These are phyloP conservation scores for Alligator mississippiensis DNA, from an alignment of 2,113 vertebrate species.

Conservation along the genomic window DNA sequence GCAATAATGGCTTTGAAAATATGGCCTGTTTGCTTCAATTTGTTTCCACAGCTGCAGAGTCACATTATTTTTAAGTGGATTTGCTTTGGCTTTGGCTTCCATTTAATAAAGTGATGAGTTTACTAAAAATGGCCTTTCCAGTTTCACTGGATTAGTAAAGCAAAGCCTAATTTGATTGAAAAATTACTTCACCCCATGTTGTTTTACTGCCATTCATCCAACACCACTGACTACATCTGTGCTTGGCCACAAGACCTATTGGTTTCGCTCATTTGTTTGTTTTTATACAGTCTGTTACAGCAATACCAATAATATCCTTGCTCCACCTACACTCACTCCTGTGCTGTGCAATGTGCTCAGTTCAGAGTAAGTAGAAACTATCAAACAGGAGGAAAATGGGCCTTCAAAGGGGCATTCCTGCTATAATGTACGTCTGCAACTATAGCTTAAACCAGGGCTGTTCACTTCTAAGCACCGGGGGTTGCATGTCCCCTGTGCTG, in stretches of 20 bases:
- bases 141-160: constrained; percentile 71
- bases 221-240: constrained; percentile 11
- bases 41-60: constrained; percentile 67
- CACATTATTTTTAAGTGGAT: constrained; percentile 62
- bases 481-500: too few relatives aligned
- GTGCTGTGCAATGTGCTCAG: not conserved
- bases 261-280: constrained; percentile 61
- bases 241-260: constrained; percentile 4
- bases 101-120: constrained; percentile 70
- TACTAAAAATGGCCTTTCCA: constrained; percentile 60
- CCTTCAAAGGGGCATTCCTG: not conserved
- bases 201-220: constrained; percentile 59
- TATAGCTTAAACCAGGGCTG: not conserved
- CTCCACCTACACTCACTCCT: not conserved
- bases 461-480: too few relatives aligned
- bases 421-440: constrained; percentile 3
- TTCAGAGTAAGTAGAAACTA: not conserved
- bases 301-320: not conserved
- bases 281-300: constrained; percentile 50
- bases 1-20: constrained; percentile 44
- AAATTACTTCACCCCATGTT: constrained; percentile 72
- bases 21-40: constrained; percentile 41
- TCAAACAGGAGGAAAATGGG: not conserved
- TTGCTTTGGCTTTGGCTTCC: constrained; percentile 53
- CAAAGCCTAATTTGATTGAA: constrained; percentile 82